Evolutionary conservation across 2,888 invertebrate species (phyloP), one percentile per base, ranked within the genome.

Genomic region (Lithophane leautieri): DNA sequence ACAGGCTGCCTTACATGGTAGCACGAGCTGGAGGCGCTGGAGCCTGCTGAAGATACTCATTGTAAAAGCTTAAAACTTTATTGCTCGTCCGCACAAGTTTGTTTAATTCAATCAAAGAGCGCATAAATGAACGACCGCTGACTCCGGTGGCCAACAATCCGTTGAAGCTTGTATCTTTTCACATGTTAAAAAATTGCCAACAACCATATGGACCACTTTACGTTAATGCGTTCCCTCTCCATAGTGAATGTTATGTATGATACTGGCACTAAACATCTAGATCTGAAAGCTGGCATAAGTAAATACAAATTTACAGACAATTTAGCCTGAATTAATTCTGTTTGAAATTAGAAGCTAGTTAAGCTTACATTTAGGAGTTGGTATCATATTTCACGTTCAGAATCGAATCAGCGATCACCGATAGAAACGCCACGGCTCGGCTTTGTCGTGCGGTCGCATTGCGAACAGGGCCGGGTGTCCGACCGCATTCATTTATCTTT

Each of bases 401-500:
- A 78, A 82, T 70, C 66, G 62, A 78, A 82, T 70, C 66, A 56
- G 40, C 76, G 66, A 81, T 81, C 69, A 56, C 11, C 62, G 78
- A 81, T 77, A 68, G 81, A 77, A 75, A 78, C 44, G 68, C 63
- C 42, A 61, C 67, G 62, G 62, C 44, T 58, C 67, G 62, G 63
- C 44, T 67, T 70, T 73, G 76, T 85, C 71, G 81, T 86, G 79
- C 66, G 79, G 79, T 82, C 73, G 58, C 67, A 81, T 83, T 86
- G 83, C 84, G 56, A 82, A 81, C 68, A 79, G 80, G 79, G 69
- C 81, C 75, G 78, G 82, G 84, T 81, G 82, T 75, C 82, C 72
- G 80, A 80, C 80, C 73, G 84, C 78, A 80, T 88, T 82, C 77
- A 84, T 89, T 90, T 89, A 90, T 90, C 89, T 90, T 86, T 82